Evolutionary conservation across 92 coral and sea anemone genomes (phyloP).

Genomic region (Porites lobata): DNA sequence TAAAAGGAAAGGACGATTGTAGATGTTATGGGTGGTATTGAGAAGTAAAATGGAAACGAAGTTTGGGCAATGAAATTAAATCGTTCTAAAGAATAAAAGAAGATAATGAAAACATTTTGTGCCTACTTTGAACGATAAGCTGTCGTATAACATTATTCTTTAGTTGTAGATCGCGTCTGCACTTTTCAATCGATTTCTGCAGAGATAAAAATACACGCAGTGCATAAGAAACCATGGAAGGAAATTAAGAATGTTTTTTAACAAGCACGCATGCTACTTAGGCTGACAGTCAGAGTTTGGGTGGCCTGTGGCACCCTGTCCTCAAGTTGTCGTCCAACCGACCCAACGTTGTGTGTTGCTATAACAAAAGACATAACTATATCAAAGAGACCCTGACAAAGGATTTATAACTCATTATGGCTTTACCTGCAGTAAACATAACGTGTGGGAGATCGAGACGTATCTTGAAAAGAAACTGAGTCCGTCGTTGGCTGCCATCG

Average conservation of each 20-base stretch:
- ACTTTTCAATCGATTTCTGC: conserved; percentile 39
- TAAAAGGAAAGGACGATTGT: neutral
- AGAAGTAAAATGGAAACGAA: too few relatives aligned
- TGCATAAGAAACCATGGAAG: neutral
- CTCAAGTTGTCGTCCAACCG: neutral
- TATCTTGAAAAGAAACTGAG: neutral
- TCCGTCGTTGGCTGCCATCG: neutral
- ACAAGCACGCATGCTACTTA: neutral
- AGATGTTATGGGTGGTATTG: neutral
- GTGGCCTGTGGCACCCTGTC: neutral
- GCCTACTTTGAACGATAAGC: conserved; percentile 34
- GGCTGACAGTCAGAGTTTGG: neutral
- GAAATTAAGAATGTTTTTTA: too few relatives aligned
- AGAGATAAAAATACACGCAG: neutral
- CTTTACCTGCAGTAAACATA: conserved; percentile 20
- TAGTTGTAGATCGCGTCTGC: conserved; percentile 31
- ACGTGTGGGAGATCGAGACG: neutral
- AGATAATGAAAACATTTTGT: too few relatives aligned
- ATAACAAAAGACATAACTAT: neutral
- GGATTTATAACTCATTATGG: neutral
- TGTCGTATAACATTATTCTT: conserved; percentile 42
- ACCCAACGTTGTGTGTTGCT: too few relatives aligned
- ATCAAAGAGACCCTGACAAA: neutral
- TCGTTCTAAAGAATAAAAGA: too few relatives aligned
- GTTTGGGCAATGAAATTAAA: too few relatives aligned